These are phyloP conservation scores for Chamaetylas fuelleborni DNA, from an alignment of 2,113 vertebrate genomes.

Conservation along the genomic window DNA sequence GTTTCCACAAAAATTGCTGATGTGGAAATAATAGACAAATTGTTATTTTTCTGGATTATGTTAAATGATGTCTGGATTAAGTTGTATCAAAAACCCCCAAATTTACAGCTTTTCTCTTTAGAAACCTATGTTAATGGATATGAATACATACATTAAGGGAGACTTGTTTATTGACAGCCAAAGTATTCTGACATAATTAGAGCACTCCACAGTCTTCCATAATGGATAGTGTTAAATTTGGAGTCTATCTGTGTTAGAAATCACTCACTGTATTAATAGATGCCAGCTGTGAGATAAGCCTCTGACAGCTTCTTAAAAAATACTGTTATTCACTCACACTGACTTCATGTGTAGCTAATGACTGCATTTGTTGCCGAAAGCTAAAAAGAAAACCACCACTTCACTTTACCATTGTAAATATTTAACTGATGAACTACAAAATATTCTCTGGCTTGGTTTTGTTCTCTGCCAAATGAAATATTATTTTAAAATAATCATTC, in stretches of 20 bases:
- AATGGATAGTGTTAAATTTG: constrained; percentile 48
- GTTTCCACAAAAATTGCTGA: constrained; percentile 13
- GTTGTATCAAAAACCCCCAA: background rate
- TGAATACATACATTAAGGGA: background rate
- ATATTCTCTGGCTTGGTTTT: background rate
- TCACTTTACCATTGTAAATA: background rate
- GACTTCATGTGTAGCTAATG: background rate
- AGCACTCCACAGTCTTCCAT: background rate
- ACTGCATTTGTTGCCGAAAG: background rate
- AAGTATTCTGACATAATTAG: constrained; percentile 31
- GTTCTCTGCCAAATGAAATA: background rate
- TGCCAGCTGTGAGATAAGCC: constrained; percentile 49
- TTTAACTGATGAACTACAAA: background rate
- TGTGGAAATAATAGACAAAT: background rate
- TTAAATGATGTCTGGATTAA: background rate
- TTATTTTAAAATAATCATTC: background rate
- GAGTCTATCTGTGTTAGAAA: constrained; percentile 41
- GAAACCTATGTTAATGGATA: background rate
- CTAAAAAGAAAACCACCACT: constrained; percentile 1
- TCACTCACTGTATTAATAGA: constrained; percentile 42
- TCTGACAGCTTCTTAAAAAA: constrained; percentile 44
- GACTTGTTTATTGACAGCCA: background rate
- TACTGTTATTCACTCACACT: constrained; percentile 5
- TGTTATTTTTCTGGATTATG: background rate
- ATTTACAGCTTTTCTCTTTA: background rate